These are phyloP conservation scores for Antechinus flavipes DNA, from an alignment of 2,113 vertebrate species.

Conservation along the genomic window DNA sequence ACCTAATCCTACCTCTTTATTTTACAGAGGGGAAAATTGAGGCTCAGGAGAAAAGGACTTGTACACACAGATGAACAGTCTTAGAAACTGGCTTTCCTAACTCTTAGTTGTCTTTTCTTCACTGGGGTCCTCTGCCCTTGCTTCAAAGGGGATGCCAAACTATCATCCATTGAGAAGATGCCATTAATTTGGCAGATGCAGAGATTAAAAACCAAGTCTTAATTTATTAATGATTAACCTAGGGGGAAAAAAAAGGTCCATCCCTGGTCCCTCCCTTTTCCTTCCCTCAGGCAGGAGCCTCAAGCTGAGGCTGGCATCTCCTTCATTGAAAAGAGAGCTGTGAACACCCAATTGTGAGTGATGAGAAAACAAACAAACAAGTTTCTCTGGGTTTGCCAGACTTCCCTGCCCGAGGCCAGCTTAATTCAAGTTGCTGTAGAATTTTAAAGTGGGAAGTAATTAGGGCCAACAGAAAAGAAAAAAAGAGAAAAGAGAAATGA, in stretches of 20 bases:
- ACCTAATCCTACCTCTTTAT: neutral
- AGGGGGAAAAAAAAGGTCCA: neutral
- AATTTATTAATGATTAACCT: neutral
- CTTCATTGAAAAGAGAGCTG: slow-evolving; percentile 3
- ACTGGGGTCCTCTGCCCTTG: neutral
- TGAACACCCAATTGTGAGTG: slow-evolving; percentile 16
- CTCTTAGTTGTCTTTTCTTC: neutral
- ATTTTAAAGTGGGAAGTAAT: slow-evolving; percentile 67
- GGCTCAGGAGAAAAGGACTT: neutral
- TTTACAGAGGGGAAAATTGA: neutral
- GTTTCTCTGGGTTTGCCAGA: slow-evolving; percentile 74
- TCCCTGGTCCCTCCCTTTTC: neutral
- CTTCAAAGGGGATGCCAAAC: neutral
- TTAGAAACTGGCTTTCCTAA: neutral
- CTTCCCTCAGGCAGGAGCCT: neutral
- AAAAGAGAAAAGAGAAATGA: neutral
- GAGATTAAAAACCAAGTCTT: neutral
- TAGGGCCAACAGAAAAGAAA: slow-evolving; percentile 76
- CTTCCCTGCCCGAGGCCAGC: slow-evolving; percentile 64
- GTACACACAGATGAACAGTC: neutral
- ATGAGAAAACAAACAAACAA: slow-evolving; percentile 57
- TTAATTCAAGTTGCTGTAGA: slow-evolving; percentile 61
- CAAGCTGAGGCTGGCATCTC: slow-evolving; percentile 16
- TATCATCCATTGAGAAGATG: neutral
- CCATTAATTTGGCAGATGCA: neutral